Conservation (phyloP, 2,888 invertebrate species). For the Teinopalpus imperialis region DNA sequence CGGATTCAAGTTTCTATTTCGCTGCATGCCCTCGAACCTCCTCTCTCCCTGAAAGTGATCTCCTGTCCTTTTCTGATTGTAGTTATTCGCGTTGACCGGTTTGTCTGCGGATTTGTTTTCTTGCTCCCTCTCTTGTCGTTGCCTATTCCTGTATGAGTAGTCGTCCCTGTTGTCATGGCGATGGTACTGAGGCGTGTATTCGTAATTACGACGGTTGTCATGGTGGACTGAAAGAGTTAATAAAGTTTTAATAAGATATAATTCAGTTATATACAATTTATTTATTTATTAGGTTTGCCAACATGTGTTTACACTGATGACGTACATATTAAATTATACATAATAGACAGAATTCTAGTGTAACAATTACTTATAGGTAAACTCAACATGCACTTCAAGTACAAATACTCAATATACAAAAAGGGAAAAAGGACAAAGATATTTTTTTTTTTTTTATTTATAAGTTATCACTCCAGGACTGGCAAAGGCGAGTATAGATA, state of each 20-base stretch:
- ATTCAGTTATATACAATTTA: background rate
- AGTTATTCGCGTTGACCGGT: background rate
- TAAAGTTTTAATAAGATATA: background rate
- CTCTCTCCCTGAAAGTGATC: conserved; percentile 14
- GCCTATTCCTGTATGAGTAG: conserved; percentile 5
- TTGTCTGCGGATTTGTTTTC: conserved; percentile 11
- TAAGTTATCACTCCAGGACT: too few relatives aligned
- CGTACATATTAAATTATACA: too few relatives aligned
- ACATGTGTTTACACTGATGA: too few relatives aligned
- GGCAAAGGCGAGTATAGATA: too few relatives aligned
- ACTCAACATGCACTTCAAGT: too few relatives aligned
- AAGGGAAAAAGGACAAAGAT: too few relatives aligned
- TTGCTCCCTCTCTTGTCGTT: conserved; percentile 16
- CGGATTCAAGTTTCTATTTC: conserved; percentile 20
- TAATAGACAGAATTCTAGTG: too few relatives aligned
- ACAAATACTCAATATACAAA: too few relatives aligned
- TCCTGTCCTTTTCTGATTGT: background rate
- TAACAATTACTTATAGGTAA: too few relatives aligned
- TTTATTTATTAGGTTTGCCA: too few relatives aligned
- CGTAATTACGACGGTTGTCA: conserved; percentile 35
- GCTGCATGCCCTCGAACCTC: conserved; percentile 10
- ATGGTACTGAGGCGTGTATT: conserved; percentile 31
- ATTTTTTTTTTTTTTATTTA: too few relatives aligned
- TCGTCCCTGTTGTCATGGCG: conserved; percentile 19
- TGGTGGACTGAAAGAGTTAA: conserved; percentile 24